Conservation (phyloP, 1,140 invertebrate genomes). For the Atopsyche davidsoni region DNA sequence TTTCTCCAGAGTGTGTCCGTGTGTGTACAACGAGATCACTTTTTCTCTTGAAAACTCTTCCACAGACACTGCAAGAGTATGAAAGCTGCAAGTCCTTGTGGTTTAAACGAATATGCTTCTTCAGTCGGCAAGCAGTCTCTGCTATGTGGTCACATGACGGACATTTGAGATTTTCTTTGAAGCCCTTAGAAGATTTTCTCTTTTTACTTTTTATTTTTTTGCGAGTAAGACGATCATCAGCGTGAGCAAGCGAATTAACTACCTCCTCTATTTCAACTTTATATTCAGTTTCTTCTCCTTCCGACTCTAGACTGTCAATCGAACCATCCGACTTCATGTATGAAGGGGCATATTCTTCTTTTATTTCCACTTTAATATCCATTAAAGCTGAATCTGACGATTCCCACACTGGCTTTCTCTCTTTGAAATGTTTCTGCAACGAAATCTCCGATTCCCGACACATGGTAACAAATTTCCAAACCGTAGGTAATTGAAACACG, state of each 20-base stretch:
- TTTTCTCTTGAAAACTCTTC: slow-evolving; percentile 48
- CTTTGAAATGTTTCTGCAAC: slow-evolving; percentile 1
- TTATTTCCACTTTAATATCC: slow-evolving; percentile 14
- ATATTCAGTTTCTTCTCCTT: too few species aligned
- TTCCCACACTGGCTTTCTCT: too few species aligned
- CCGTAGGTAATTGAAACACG: slow-evolving; percentile 4
- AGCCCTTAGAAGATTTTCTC: too few species aligned
- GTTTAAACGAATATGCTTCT: slow-evolving; percentile 47
- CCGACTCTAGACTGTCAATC: background rate
- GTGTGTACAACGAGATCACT: slow-evolving; percentile 42
- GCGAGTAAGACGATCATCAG: too few species aligned
- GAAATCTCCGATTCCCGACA: slow-evolving; percentile 8
- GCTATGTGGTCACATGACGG: background rate
- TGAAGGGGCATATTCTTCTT: slow-evolving; percentile 5
- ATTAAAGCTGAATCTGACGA: background rate
- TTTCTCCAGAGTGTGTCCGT: slow-evolving; percentile 58
- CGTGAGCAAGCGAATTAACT: too few species aligned
- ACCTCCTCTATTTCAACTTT: too few species aligned
- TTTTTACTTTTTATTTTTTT: too few species aligned
- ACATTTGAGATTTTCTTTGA: too few species aligned
- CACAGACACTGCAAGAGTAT: slow-evolving; percentile 53
- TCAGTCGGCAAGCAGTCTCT: slow-evolving; percentile 30
- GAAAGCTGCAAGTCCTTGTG: slow-evolving; percentile 48
- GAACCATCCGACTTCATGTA: slow-evolving; percentile 2
- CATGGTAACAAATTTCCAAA: slow-evolving; percentile 15